Evolutionary conservation across 2,113 vertebrate genomes (phyloP).

Genomic region (Hemibagrus wyckioides): DNA sequence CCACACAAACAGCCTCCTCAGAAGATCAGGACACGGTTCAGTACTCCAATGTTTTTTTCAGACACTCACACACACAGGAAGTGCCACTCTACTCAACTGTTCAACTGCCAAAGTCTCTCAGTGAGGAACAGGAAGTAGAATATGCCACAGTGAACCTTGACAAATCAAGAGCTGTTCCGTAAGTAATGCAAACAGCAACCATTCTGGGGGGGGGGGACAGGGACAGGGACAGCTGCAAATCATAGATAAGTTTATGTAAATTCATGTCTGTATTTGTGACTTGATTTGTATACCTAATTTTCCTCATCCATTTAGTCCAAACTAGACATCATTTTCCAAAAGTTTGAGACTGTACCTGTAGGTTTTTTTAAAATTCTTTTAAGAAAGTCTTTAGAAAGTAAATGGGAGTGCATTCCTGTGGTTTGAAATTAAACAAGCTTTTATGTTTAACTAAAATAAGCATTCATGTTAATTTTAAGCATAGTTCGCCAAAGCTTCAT

Average conservation of each 20-base stretch:
- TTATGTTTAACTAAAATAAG: too few species aligned
- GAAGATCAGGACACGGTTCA: slow-evolving; percentile 17
- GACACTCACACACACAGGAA: neutral
- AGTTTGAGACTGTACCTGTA: too few species aligned
- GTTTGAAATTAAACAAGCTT: too few species aligned
- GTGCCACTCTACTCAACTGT: slow-evolving; percentile 5
- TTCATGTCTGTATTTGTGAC: neutral
- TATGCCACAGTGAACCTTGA: neutral
- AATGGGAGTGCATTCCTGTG: too few species aligned
- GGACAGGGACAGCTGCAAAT: neutral
- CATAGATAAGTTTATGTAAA: neutral
- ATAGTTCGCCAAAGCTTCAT: too few species aligned
- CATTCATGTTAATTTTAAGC: too few species aligned
- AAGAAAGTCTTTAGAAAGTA: too few species aligned
- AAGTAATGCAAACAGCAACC: neutral
- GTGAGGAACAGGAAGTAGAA: neutral
- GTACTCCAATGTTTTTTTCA: slow-evolving; percentile 26
- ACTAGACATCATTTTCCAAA: too few species aligned
- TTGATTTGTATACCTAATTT: too few species aligned
- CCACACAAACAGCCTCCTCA: neutral
- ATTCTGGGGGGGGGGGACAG: too few species aligned
- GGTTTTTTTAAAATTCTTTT: too few species aligned
- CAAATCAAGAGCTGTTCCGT: neutral
- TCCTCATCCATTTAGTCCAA: neutral
- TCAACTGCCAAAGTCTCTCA: neutral